Evolutionary conservation across 1,140 invertebrate species (phyloP).

Genomic region (Scaptomyza hsui): DNA sequence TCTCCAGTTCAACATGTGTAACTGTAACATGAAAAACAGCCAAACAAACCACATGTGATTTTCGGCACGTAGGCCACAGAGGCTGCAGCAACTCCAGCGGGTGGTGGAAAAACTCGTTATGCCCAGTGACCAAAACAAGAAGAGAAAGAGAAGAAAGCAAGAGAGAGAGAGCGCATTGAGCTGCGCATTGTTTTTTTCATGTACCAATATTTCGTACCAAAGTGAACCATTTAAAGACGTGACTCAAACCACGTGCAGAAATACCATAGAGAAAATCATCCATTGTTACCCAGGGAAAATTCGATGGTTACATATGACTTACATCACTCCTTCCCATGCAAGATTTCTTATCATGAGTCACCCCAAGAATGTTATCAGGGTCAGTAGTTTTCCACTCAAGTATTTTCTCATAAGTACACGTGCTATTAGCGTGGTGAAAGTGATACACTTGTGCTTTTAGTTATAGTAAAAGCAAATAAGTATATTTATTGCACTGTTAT

Average conservation of each 20-base stretch:
- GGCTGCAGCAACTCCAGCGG: slow-evolving; percentile 23
- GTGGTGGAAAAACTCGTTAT: slow-evolving; percentile 48
- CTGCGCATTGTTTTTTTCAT: slow-evolving; percentile 20
- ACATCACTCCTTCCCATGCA: slow-evolving; percentile 7
- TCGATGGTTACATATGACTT: too few species aligned
- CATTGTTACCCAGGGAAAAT: neutral
- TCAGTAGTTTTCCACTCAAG: slow-evolving; percentile 36
- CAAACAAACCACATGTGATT: slow-evolving; percentile 79
- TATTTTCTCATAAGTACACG: slow-evolving; percentile 26
- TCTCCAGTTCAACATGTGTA: slow-evolving; percentile 46
- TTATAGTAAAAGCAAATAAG: slow-evolving; percentile 1
- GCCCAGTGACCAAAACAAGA: slow-evolving; percentile 42
- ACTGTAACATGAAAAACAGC: slow-evolving; percentile 49
- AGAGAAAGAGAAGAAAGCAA: slow-evolving; percentile 22
- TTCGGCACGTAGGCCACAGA: slow-evolving; percentile 75
- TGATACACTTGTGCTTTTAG: slow-evolving; percentile 1
- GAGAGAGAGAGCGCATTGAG: slow-evolving; percentile 10
- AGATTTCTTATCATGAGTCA: slow-evolving; percentile 28
- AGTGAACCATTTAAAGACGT: slow-evolving; percentile 4
- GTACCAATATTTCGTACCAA: neutral
- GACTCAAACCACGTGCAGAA: slow-evolving; percentile 22
- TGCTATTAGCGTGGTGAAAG: slow-evolving; percentile 24
- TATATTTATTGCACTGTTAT: slow-evolving; percentile 48
- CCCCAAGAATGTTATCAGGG: neutral
- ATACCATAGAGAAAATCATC: neutral